Evolutionary conservation across 2,113 vertebrate species (phyloP).

Genomic region (Sarotherodon lohbergeri): DNA sequence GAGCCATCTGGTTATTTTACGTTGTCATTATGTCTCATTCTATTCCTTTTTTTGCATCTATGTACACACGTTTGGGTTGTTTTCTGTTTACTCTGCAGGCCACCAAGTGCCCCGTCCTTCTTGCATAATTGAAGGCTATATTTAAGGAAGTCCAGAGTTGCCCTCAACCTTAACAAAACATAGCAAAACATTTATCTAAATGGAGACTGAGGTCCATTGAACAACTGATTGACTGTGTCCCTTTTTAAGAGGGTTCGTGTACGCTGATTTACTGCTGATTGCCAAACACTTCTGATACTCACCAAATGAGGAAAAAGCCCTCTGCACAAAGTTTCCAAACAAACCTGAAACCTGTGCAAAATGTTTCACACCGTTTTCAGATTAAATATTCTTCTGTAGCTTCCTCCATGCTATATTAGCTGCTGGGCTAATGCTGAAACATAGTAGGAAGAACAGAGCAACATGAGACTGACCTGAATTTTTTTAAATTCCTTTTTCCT

Average conservation of each 20-base stretch:
- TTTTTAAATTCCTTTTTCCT: rapidly evolving
- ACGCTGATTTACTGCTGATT: neutral
- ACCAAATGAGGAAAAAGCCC: neutral
- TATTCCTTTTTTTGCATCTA: neutral
- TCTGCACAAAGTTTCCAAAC: neutral
- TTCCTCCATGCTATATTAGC: neutral
- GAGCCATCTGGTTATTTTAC: neutral
- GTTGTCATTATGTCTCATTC: neutral
- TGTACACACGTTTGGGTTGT: neutral
- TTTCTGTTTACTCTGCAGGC: neutral
- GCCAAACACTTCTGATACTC: neutral
- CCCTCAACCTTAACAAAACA: neutral
- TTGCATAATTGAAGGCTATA: neutral
- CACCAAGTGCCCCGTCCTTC: neutral
- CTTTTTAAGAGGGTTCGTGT: neutral
- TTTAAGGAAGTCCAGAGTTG: neutral
- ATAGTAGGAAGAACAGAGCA: neutral
- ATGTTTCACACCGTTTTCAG: neutral
- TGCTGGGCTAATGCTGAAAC: neutral
- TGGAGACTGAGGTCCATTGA: neutral
- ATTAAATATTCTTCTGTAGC: neutral
- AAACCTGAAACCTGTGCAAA: neutral
- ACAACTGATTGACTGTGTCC: neutral
- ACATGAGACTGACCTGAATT: neutral
- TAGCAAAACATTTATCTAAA: neutral